Percentiles rank a stretch among this genome's conserved stretches.
phyloP scores from a whole-genome alignment of 2,888 invertebrate species.

The Philhelius pedissequus region DNA sequence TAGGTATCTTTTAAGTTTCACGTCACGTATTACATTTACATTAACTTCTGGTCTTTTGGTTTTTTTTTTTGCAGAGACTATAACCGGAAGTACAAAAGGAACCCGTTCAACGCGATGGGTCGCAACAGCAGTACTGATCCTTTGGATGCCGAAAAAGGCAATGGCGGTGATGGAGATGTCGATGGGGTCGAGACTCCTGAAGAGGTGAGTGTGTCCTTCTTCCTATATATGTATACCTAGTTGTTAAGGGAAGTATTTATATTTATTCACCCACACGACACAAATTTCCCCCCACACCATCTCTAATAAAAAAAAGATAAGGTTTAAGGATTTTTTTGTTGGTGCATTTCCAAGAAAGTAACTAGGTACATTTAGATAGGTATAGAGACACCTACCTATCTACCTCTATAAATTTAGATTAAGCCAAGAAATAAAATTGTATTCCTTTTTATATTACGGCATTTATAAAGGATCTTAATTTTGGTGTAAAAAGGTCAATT shows the following conservation, averaged over 20 bases:
- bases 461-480: constrained; percentile 62
- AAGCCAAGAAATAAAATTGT: constrained; percentile 27
- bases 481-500: constrained; percentile 62
- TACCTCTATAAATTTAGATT: constrained; percentile 53
- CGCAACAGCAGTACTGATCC: constrained; percentile 63
- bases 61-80: constrained; percentile 64
- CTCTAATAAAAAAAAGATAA: constrained; percentile 43
- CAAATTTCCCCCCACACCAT: constrained; percentile 46
- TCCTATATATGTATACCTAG: background rate
- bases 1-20: constrained; percentile 9
- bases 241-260: background rate
- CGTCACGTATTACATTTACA: constrained; percentile 43
- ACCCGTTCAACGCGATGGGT: constrained; percentile 61
- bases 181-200: constrained; percentile 69
- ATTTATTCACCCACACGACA: constrained; percentile 18
- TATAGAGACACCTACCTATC: too few relatives aligned
- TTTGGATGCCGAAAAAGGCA: constrained; percentile 69
- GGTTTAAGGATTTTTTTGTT: constrained; percentile 18
- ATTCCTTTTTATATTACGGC: constrained; percentile 32
- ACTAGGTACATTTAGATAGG: too few relatives aligned
- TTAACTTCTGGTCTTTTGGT: constrained; percentile 44
- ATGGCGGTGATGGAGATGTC: constrained; percentile 72
- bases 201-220: constrained; percentile 64
- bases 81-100: constrained; percentile 70
- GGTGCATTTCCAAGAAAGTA: background rate